Base-by-base conservation (phyloP, 2,888 invertebrate genomes). In the Dasysyrphus albostriatus region DNA sequence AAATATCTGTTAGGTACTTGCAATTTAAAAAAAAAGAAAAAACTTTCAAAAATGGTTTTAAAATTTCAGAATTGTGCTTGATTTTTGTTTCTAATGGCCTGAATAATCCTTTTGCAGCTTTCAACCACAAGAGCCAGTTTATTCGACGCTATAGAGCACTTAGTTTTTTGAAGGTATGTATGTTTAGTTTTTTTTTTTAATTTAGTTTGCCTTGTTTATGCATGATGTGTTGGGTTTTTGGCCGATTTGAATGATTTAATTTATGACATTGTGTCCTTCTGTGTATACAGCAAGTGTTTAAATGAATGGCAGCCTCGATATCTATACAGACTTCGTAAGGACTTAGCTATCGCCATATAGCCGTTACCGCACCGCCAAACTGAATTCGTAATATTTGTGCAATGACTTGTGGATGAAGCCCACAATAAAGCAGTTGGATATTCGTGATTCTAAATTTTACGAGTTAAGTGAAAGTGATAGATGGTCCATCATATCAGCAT, bases 211-310 rank as follows among this genome's bases (percentile, higher is more conserved):
- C n/a, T 8, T n/a, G 1, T n/a, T 6, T 32, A 14, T 34, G 32
- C 34, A 16, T 16, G 34, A 16, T 16, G 34, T 79, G 67, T 77
- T 77, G 73, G 8, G 63, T 1, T 16, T 82, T 77, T 70, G 63
- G 69, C 56, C 75, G 83, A 78, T 87, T 87, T 83, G 78, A 87
- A 87, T 87, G 78, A 83, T 87, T 87, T 87, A 83, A 87, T 87
- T 87, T 87, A 87, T 87, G 69, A 78, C 78, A 73, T 61, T 67
- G 42, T 70, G 44, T 44, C 3, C 24, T 24, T 24, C 24, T 24
- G 3, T 24, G 24, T 24, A 42, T 42, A 56, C 14, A 7, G 34
- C 49, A 16, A 51, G 19, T 37, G 56, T 78, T 65, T 49, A 16
- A 16, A 63, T 29, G 44, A 59, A 59, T 74, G 61, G 47, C 44